Evolutionary conservation across 2,888 invertebrate genomes (phyloP).

Genomic region (Archips xylosteana): DNA sequence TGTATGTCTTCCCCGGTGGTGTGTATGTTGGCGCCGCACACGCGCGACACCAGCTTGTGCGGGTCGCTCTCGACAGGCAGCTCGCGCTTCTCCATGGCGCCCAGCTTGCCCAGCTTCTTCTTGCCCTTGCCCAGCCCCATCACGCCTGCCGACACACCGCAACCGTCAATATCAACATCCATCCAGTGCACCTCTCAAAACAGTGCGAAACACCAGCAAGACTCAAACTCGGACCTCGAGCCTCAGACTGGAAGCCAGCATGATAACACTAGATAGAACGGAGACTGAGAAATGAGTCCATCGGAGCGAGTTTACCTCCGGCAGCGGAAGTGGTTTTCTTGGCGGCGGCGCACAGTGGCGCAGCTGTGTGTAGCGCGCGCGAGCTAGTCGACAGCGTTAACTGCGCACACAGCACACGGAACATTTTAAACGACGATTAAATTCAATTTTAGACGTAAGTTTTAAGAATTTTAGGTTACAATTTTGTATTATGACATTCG

Average conservation of each 20-base stretch:
- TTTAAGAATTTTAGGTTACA: slow-evolving; percentile 4
- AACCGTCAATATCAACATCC: too few species aligned
- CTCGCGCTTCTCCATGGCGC: slow-evolving; percentile 88
- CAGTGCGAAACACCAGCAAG: too few species aligned
- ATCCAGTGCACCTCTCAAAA: too few species aligned
- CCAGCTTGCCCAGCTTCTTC: slow-evolving; percentile 87
- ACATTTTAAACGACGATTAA: slow-evolving; percentile 14
- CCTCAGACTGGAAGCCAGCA: too few species aligned
- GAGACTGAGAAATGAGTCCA: not conserved
- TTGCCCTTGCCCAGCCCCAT: slow-evolving; percentile 85
- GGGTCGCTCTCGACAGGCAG: slow-evolving; percentile 95
- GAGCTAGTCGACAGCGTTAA: slow-evolving; percentile 42
- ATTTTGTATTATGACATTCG: slow-evolving; percentile 3
- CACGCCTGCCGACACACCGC: slow-evolving; percentile 62
- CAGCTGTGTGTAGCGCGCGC: slow-evolving; percentile 55
- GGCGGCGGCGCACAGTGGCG: slow-evolving; percentile 60
- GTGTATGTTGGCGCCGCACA: slow-evolving; percentile 94
- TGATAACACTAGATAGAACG: too few species aligned
- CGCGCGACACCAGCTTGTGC: slow-evolving; percentile 89
- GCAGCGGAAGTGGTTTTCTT: slow-evolving; percentile 80
- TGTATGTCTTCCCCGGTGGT: slow-evolving; percentile 93
- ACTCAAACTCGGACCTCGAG: too few species aligned
- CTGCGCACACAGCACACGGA: slow-evolving; percentile 17
- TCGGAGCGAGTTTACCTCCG: slow-evolving; percentile 60
- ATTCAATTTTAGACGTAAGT: not conserved